Percentiles rank a stretch among this genome's conserved stretches.
Conservation (phyloP, 2,888 invertebrate genomes). For the Tillus elongatus region DNA sequence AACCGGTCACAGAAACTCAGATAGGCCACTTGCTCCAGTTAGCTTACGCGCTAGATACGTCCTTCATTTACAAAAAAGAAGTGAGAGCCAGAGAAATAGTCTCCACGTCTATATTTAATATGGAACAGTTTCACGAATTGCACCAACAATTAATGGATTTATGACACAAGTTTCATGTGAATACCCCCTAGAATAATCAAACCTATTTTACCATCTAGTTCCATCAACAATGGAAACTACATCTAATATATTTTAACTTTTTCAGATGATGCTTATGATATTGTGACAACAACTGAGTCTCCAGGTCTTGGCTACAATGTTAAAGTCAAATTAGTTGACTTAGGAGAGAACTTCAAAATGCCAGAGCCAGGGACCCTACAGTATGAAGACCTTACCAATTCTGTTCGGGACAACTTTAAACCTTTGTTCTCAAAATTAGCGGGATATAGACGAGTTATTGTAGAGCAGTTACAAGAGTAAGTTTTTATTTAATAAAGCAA, state of each 20-base stretch:
- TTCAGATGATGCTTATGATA: slow-evolving; percentile 48
- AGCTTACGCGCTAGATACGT: too few species aligned
- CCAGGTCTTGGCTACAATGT: slow-evolving; percentile 62
- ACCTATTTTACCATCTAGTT: too few species aligned
- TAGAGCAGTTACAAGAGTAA: slow-evolving; percentile 64
- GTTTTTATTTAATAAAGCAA: slow-evolving; percentile 28
- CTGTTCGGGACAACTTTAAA: slow-evolving; percentile 55
- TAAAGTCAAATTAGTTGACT: slow-evolving; percentile 62
- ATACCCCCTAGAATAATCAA: too few species aligned
- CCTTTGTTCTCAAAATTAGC: slow-evolving; percentile 53
- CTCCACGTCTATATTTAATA: too few species aligned
- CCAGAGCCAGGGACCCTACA: slow-evolving; percentile 65
- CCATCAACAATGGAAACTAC: too few species aligned
- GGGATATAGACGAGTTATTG: slow-evolving; percentile 62
- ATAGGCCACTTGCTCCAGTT: too few species aligned
- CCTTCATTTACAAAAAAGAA: too few species aligned
- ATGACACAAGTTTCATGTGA: too few species aligned
- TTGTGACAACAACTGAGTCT: slow-evolving; percentile 51
- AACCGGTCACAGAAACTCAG: too few species aligned
- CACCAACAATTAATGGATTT: too few species aligned
- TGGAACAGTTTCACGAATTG: too few species aligned
- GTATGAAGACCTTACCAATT: slow-evolving; percentile 60
- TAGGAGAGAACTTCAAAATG: slow-evolving; percentile 67
- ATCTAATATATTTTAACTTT: slow-evolving; percentile 10
- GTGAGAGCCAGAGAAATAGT: too few species aligned